Conservation (phyloP, 2,113 vertebrate genomes). For the Paradoxurus hermaphroditus region DNA sequence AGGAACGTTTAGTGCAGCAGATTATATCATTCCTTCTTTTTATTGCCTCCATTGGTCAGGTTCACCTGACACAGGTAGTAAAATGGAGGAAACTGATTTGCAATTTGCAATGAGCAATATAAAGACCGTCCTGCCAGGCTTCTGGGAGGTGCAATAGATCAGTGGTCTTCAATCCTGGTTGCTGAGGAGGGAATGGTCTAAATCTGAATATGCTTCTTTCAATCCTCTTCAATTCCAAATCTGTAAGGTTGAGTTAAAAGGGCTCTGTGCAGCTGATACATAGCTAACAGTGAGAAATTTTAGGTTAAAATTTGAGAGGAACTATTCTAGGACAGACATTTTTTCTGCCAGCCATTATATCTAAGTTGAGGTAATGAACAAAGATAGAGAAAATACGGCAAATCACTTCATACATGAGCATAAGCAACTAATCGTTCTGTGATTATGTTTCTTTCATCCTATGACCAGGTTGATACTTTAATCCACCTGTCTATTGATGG, state of each 20-base stretch:
- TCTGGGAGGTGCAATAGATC: no score
- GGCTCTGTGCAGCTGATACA: neutral
- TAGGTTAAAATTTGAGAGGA: neutral
- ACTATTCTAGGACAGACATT: neutral
- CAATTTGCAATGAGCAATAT: neutral
- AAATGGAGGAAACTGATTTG: neutral
- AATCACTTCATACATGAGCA: neutral
- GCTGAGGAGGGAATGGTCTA: neutral
- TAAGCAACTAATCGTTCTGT: neutral
- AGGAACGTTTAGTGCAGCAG: neutral
- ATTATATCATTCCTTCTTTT: neutral
- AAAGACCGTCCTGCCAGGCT: neutral
- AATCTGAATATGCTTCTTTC: neutral
- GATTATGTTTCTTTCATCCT: neutral
- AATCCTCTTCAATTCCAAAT: neutral
- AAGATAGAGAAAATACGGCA: neutral
- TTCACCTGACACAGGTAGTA: neutral
- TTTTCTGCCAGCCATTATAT: neutral
- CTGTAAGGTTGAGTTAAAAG: neutral
- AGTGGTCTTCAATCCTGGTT: neutral
- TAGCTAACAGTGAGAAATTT: neutral
- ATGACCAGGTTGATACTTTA: neutral
- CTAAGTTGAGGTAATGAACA: neutral
- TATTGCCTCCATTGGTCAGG: neutral
- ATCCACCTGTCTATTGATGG: conserved; percentile 52